Percentiles rank a stretch among this genome's conserved stretches.
These are phyloP conservation scores for Dinocampus coccinellae DNA, from an alignment of 2,888 invertebrate species.

Conservation along the genomic window DNA sequence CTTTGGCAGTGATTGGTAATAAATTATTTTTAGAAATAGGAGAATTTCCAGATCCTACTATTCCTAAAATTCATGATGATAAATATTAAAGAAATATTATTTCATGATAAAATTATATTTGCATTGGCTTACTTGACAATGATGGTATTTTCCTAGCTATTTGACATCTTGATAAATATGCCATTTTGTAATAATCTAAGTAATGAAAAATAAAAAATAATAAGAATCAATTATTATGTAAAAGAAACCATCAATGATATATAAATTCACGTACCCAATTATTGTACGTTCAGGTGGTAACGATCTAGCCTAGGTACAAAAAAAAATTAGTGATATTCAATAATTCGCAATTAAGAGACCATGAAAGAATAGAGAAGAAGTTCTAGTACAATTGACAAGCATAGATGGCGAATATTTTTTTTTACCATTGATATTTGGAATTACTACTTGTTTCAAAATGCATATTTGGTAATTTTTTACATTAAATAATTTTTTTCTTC, in stretches of 20 bases:
- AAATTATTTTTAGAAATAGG: background rate
- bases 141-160: slow-evolving; percentile 32
- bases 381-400: too few species aligned
- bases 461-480: too few species aligned
- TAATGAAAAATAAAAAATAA: background rate
- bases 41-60: background rate
- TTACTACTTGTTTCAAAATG: too few species aligned
- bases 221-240: background rate
- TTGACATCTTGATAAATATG: slow-evolving; percentile 42
- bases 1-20: background rate
- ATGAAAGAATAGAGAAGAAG: too few species aligned
- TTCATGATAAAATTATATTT: background rate
- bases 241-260: background rate
- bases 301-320: too few species aligned
- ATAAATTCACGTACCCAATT: background rate
- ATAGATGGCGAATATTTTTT: too few species aligned
- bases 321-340: background rate
- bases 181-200: slow-evolving; percentile 34
- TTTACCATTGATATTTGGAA: too few species aligned
- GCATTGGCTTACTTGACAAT: slow-evolving; percentile 39
- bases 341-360: too few species aligned
- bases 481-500: too few species aligned
- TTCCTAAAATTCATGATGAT: slow-evolving; percentile 24
- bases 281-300: background rate
- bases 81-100: background rate